Conservation (phyloP, 2,113 vertebrate genomes). For the Amphiprion ocellaris region DNA sequence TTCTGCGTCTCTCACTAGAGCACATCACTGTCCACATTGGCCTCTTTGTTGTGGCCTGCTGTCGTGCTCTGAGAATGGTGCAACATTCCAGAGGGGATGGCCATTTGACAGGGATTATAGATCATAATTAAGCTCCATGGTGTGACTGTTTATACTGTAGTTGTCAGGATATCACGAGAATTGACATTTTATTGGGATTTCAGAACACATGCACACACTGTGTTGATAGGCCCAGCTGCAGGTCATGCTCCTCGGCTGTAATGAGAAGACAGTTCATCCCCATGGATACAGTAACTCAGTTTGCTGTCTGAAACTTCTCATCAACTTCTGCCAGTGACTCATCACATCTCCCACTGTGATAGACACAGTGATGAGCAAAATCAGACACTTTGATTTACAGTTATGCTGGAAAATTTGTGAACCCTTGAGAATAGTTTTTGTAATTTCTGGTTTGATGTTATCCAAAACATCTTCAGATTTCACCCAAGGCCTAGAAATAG, state of each 20-base stretch:
- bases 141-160: conserved; percentile 26
- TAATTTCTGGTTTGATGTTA: no score
- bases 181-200: conserved; percentile 26
- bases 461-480: no score
- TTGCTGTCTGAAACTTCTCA: conserved; percentile 22
- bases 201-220: conserved; percentile 1
- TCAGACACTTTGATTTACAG: background rate
- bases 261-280: conserved; percentile 42
- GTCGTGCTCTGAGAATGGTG: conserved; percentile 26
- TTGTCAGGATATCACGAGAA: conserved; percentile 49
- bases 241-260: conserved; percentile 36
- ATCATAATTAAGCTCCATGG: conserved; percentile 54
- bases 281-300: conserved; percentile 12
- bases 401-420: no score
- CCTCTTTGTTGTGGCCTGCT: conserved; percentile 19
- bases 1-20: conserved; percentile 15
- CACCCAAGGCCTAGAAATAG: no score
- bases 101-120: conserved; percentile 48
- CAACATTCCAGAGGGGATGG: conserved; percentile 12
- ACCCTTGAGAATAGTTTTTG: no score
- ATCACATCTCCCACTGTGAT: conserved; percentile 3
- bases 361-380: background rate
- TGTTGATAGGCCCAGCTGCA: conserved; percentile 25
- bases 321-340: conserved; percentile 39
- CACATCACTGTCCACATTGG: conserved; percentile 37